Evolutionary conservation across 2,797 vertebrate genomes (phyloP), one percentile per base, ranked within the genome.

Genomic region (Rachycentron canadum): DNA sequence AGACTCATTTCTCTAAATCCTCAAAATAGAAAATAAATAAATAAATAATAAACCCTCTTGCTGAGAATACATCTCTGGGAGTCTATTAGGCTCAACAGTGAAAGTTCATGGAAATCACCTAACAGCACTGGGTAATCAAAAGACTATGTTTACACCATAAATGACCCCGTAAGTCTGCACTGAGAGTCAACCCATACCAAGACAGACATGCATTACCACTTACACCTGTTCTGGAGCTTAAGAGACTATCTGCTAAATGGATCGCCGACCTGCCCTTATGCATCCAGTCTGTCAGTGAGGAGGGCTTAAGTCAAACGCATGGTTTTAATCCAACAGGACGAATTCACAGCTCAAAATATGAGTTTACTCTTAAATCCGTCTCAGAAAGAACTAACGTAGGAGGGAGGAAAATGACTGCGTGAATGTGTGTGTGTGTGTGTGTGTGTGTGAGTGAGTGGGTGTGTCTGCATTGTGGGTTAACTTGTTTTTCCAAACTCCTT

Each of bases 161-260:
- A 81, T 55, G 59, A 83, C 62, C 74, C 69, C 47, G 30, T 50
- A 72, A 67, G 66, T 64, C 84, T 60, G 63, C 70, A 17, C 63
- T 36, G 43, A 14, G 63, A 68, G 65, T 87, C 76, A 81, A 86
- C 73, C 83, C 77, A 59, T 9, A 58, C 76, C 72, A 63, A 59
- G 68, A 59, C 80, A 82, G 72, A 88, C 82, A 82, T 8, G 65
- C 69, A 73, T 77, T 84, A 80, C 79, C 77, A 84, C 84, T 86
- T 89, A 90, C 94, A 93, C 92, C 90, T 93, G 92, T 87, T 7
- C 69, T 43, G 69, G 66, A 84, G 86, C 81, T 93, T 92, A 91
- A 75, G 41, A 64, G 85, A 76, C 86, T 73, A 77, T 65, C 88
- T 34, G 3, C 85, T 91, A 80, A 91, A 82, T 47, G 79, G 92